Conservation (phyloP, 2,888 invertebrate species). For the Athetis lepigone region DNA sequence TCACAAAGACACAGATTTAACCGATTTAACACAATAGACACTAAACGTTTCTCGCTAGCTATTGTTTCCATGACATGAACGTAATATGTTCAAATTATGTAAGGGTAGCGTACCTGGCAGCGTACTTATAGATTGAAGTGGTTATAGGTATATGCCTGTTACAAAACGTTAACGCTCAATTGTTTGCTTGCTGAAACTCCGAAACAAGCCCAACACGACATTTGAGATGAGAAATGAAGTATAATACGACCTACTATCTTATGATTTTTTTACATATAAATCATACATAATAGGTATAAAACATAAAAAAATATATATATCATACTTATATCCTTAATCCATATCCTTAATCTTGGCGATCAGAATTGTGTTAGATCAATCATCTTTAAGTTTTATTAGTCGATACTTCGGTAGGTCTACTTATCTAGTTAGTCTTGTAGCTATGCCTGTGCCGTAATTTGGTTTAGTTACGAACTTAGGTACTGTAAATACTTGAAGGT, state of each 20-base stretch:
- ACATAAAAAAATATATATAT: slow-evolving; percentile 2
- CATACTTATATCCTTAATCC: not conserved
- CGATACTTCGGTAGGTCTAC: not conserved
- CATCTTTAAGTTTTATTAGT: not conserved
- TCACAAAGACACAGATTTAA: slow-evolving; percentile 1
- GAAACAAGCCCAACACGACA: slow-evolving; percentile 23
- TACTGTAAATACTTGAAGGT: not conserved
- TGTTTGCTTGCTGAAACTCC: slow-evolving; percentile 25
- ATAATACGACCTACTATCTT: not conserved
- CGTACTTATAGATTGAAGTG: too few relatives aligned
- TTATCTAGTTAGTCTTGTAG: not conserved
- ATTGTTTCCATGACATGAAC: slow-evolving; percentile 46
- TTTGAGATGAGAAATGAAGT: slow-evolving; percentile 14
- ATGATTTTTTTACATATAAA: too few relatives aligned
- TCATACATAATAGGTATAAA: too few relatives aligned
- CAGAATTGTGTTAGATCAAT: not conserved
- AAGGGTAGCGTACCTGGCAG: too few relatives aligned
- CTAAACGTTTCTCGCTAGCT: slow-evolving; percentile 29
- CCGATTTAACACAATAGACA: slow-evolving; percentile 44
- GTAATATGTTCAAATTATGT: slow-evolving; percentile 18
- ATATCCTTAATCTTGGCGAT: not conserved
- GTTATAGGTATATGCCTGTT: too few relatives aligned
- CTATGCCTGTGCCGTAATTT: not conserved
- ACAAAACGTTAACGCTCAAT: slow-evolving; percentile 23
- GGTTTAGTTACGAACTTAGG: not conserved